Conservation (phyloP, 2,888 invertebrate species). For the Arrhopalites spinosus region DNA sequence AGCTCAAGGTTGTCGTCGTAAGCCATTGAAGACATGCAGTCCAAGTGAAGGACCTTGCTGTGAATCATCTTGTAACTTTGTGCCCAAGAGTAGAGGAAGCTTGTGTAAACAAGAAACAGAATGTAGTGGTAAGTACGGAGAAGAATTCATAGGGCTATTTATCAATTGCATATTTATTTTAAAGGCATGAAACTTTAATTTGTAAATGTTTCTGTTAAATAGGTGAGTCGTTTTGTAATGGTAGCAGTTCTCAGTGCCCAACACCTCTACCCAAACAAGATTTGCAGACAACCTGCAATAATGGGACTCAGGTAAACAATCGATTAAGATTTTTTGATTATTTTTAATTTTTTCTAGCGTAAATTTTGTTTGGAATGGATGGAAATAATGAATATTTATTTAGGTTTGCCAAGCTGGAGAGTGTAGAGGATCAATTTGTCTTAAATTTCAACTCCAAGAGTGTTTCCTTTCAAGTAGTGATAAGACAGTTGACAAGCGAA, state of each 20-base stretch:
- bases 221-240: slow-evolving; percentile 75
- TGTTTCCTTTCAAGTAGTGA: slow-evolving; percentile 88
- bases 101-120: slow-evolving; percentile 84
- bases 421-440: slow-evolving; percentile 93
- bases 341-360: no score
- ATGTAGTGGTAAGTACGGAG: slow-evolving; percentile 80
- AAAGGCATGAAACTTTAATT: no score
- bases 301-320: slow-evolving; percentile 72
- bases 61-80: slow-evolving; percentile 77
- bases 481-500: slow-evolving; percentile 77
- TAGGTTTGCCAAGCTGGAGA: slow-evolving; percentile 87
- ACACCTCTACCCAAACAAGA: slow-evolving; percentile 73
- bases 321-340: no score
- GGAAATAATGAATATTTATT: slow-evolving; percentile 10
- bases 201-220: no score
- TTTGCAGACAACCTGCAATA: slow-evolving; percentile 93
- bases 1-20: slow-evolving; percentile 80
- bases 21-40: slow-evolving; percentile 80
- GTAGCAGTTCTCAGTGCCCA: slow-evolving; percentile 85
- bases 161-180: no score
- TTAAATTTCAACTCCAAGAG: slow-evolving; percentile 90
- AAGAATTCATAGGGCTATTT: no score
- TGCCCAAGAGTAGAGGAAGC: slow-evolving; percentile 66
- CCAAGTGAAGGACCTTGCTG: slow-evolving; percentile 99
- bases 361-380: neutral